A percentile compares a stretch with the other conserved stretches of the same genome.
Evolutionary conservation across 2,113 vertebrate genomes (phyloP).

Genomic region (Struthidea cinerea): DNA sequence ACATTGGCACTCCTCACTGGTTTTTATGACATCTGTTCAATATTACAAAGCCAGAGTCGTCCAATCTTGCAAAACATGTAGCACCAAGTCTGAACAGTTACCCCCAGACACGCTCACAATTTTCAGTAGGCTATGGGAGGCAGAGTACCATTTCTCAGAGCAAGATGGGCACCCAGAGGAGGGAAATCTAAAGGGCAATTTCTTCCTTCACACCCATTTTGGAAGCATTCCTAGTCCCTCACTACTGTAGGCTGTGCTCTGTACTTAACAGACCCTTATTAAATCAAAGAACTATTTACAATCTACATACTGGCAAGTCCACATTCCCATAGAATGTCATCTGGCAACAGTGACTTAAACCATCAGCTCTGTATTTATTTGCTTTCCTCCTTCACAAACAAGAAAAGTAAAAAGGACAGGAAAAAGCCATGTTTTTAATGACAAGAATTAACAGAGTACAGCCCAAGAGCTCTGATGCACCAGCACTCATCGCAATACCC

Average conservation of each 20-base stretch:
- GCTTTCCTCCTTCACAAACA: background rate
- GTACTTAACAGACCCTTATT: slow-evolving; percentile 16
- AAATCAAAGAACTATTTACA: slow-evolving; percentile 51
- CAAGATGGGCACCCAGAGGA: background rate
- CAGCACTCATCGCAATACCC: background rate
- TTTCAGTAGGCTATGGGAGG: background rate
- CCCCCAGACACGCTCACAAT: background rate
- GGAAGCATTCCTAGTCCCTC: slow-evolving; percentile 20
- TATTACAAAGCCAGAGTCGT: background rate
- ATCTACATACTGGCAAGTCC: slow-evolving; percentile 37
- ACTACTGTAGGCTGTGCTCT: background rate
- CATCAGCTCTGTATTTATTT: slow-evolving; percentile 5
- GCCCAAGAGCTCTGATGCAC: background rate
- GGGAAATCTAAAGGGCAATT: background rate
- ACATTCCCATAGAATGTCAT: slow-evolving; percentile 39
- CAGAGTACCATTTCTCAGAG: background rate
- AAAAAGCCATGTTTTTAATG: background rate
- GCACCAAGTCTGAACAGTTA: background rate
- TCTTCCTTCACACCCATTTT: background rate
- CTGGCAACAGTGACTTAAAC: slow-evolving; percentile 13
- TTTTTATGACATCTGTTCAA: slow-evolving; percentile 19
- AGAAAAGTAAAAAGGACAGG: background rate
- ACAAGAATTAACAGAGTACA: background rate
- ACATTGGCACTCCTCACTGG: background rate
- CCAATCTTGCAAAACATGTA: background rate